These are phyloP conservation scores for Gisinianus flammeolus DNA, from an alignment of 2,888 invertebrate genomes.

Conservation along the genomic window DNA sequence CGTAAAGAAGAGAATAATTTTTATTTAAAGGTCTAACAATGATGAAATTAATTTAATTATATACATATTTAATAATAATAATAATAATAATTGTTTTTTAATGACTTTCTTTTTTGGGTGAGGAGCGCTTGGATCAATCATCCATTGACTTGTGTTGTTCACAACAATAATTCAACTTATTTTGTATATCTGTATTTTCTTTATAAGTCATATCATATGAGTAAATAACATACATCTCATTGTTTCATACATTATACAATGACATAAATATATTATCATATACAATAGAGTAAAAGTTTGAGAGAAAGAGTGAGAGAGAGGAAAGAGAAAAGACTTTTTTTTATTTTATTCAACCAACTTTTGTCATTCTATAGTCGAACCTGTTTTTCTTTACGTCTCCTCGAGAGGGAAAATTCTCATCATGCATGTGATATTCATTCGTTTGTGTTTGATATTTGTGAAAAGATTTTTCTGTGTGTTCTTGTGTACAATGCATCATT, in stretches of 20 bases:
- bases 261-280: conserved; percentile 34
- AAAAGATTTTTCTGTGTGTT: neutral
- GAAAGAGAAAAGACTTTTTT: conserved; percentile 21
- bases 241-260: conserved; percentile 15
- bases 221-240: conserved; percentile 37
- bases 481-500: neutral
- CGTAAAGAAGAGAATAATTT: conserved; percentile 35
- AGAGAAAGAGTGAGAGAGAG: conserved; percentile 28
- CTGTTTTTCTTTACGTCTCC: too few relatives aligned
- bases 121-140: neutral
- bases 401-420: neutral
- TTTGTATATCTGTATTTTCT: neutral
- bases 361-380: too few relatives aligned
- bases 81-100: neutral
- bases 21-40: conserved; percentile 33
- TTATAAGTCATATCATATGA: neutral
- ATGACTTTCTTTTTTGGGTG: neutral
- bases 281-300: conserved; percentile 33
- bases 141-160: neutral
- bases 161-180: conserved; percentile 25
- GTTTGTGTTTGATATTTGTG: neutral
- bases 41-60: conserved; percentile 19
- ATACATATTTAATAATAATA: conserved; percentile 8
- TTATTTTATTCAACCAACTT: conserved; percentile 9
- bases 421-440: too few relatives aligned